Base-by-base conservation (phyloP, 2,113 vertebrate genomes). In the Plecturocebus donacophilus region DNA sequence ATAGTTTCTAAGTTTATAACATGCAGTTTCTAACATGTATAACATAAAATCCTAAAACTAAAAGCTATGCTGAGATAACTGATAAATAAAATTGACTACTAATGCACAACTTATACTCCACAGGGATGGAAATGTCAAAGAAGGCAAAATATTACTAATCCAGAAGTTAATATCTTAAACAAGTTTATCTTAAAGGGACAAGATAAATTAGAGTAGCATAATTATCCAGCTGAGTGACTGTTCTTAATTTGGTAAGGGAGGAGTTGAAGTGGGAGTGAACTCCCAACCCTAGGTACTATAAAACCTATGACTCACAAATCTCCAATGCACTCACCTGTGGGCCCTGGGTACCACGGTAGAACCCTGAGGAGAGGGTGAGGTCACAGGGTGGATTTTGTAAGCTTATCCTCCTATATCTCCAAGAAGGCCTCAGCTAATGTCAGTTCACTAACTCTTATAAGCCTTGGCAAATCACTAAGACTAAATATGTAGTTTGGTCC, bases 291-390 rank as follows among this genome's bases (percentile, higher is more conserved):
- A 58, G 19, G 70, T 66, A 27, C 30, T 40, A 73, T 32, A 73
- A 94, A 77, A n/a, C 45, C 81, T 79, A 12, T 95, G 96, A 97
- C 66, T 96, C 95, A 97, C 40, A 40, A 76, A 79, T 87, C 71
- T 27, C 58, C 42, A 83, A 40, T 80, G n/a, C 49, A 35, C 10
- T 91, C 85, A 91, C 54, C 66, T 82, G 25, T 45, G 58, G 54
- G 71, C 38, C 77, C 54, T 49, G 47, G 21, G 32, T 27, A 30
- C 20, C 27, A 2, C 25, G 35, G 70, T 49, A 10, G 56, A 87
- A n/a, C 56, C 87, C 70, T 71, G 13, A 87, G 80, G 64, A 64
- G 30, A 96, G n/a, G 54, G 25, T 94, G 95, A 96, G 49, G 52
- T 93, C 88, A 91, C 32, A 52, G 35, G 56, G 68, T 84, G 75